Evolutionary conservation across 2,113 vertebrate species (phyloP).

Genomic region (Atlantisia rogersi): DNA sequence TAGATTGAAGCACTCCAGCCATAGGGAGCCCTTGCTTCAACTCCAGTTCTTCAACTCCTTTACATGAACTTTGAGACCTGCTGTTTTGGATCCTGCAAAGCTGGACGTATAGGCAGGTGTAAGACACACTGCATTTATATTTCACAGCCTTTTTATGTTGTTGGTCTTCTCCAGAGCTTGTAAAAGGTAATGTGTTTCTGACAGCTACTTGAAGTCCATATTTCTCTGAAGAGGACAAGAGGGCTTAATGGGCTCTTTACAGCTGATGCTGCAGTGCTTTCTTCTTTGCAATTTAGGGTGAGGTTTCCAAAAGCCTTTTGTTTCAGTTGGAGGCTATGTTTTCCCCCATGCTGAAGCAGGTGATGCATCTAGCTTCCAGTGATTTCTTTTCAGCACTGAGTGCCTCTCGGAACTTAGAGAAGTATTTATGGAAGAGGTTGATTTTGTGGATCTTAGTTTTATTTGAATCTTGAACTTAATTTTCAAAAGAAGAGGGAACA

Average conservation of each 20-base stretch:
- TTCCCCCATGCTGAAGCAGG: not conserved
- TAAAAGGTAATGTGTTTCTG: not conserved
- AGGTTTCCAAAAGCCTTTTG: constrained; percentile 11
- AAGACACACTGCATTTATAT: not conserved
- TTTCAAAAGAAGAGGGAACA: not conserved
- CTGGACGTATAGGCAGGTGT: not conserved
- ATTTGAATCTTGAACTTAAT: not conserved
- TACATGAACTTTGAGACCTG: not conserved
- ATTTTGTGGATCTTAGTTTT: not conserved
- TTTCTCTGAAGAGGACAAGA: not conserved
- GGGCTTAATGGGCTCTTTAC: not conserved
- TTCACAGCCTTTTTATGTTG: not conserved
- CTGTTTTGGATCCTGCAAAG: not conserved
- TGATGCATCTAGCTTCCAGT: not conserved
- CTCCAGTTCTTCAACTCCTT: not conserved
- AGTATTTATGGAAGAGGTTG: not conserved
- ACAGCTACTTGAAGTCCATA: not conserved
- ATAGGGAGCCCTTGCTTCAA: not conserved
- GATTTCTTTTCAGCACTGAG: not conserved
- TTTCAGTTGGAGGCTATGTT: constrained; percentile 10
- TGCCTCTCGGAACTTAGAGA: not conserved
- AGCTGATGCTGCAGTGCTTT: not conserved
- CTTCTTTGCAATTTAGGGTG: not conserved
- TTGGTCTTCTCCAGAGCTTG: not conserved
- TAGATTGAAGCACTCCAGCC: not conserved